Conservation (phyloP, 2,797 vertebrate species). For the Ataeniobius toweri region DNA sequence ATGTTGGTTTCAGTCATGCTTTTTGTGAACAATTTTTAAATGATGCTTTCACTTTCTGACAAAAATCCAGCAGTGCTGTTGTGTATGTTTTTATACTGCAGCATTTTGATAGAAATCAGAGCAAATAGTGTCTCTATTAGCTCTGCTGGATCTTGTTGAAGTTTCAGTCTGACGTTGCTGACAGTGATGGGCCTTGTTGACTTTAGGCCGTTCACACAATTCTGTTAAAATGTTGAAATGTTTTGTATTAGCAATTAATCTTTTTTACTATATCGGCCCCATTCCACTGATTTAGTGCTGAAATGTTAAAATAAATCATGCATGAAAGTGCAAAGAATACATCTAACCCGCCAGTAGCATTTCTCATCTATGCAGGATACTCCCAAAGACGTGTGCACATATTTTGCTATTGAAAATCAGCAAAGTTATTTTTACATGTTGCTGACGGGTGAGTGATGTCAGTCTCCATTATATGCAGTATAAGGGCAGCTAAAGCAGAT, state of each 20-base stretch:
- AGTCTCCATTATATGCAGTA: background rate
- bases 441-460: background rate
- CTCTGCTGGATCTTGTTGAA: constrained; percentile 17
- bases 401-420: background rate
- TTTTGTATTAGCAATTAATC: background rate
- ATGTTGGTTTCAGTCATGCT: constrained; percentile 60
- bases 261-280: background rate
- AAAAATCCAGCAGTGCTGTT: constrained; percentile 58
- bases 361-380: background rate
- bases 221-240: background rate
- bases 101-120: constrained; percentile 24
- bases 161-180: constrained; percentile 10
- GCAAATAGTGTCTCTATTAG: constrained; percentile 13
- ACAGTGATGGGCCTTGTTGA: constrained; percentile 6
- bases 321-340: background rate
- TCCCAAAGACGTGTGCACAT: background rate
- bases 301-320: background rate
- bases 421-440: constrained; percentile 1
- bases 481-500: background rate
- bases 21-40: constrained; percentile 34
- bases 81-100: background rate
- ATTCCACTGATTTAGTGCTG: background rate
- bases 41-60: constrained; percentile 63
- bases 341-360: background rate
- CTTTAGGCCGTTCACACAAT: constrained; percentile 2